Conservation (phyloP, 2,113 vertebrate species). For the Lycocorax pyrrhopterus region DNA sequence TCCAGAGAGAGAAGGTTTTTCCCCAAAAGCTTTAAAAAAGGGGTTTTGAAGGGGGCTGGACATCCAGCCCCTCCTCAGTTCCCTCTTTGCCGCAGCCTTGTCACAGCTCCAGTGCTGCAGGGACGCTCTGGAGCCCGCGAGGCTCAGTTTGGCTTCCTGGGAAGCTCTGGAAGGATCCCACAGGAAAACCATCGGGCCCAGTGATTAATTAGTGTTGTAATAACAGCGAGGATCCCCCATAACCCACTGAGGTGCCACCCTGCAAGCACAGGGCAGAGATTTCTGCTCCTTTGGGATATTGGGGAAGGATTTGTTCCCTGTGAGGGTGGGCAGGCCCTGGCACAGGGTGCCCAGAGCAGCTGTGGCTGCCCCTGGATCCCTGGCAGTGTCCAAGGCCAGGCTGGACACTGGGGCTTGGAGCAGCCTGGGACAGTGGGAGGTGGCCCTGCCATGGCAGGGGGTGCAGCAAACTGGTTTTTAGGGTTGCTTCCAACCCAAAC, state of each 20-base stretch:
- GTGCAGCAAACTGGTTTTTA: background rate
- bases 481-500: background rate
- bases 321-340: background rate
- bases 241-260: background rate
- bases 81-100: background rate
- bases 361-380: background rate
- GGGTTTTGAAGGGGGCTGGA: background rate
- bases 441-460: background rate
- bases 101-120: background rate
- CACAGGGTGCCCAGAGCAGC: background rate
- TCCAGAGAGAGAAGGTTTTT: background rate
- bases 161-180: background rate
- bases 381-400: background rate
- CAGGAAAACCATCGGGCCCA: background rate
- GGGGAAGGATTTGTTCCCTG: background rate
- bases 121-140: accelerated
- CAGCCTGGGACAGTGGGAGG: background rate
- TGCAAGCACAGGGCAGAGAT: background rate
- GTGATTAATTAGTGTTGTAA: background rate
- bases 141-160: background rate
- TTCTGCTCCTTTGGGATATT: background rate
- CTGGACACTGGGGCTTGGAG: background rate
- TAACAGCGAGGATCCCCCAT: background rate
- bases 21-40: background rate
- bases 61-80: background rate